Conservation (phyloP, 2,797 vertebrate species). For the Tiaroga cobitis region DNA sequence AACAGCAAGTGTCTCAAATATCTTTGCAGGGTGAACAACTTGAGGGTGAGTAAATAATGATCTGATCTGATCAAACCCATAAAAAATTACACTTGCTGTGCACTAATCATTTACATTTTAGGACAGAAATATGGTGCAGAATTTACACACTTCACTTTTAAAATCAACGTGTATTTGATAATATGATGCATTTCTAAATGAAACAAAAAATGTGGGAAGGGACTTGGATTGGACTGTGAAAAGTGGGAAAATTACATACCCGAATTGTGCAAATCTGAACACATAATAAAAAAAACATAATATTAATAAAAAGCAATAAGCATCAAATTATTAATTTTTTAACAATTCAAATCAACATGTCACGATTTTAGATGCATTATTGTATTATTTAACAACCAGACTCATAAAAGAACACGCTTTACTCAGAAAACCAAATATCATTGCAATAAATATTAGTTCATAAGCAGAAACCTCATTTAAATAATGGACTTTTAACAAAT, state of each 20-base stretch:
- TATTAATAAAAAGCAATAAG: background rate
- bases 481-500: constrained; percentile 72
- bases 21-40: too few species aligned
- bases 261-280: background rate
- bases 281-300: background rate
- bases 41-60: too few species aligned
- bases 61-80: background rate
- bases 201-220: background rate
- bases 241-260: background rate
- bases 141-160: background rate
- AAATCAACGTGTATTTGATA: background rate
- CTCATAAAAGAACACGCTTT: background rate
- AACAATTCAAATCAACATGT: background rate
- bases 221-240: background rate
- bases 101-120: background rate
- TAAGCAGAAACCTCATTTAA: constrained; percentile 24
- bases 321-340: background rate
- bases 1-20: too few species aligned
- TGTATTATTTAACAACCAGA: background rate
- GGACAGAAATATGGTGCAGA: background rate
- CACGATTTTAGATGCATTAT: background rate
- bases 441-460: constrained; percentile 29
- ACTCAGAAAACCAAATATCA: constrained; percentile 15
- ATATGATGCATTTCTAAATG: background rate
- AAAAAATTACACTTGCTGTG: background rate